These are phyloP conservation scores for Lepus oiostolus DNA, from an alignment of 2,797 vertebrate species.

Conservation along the genomic window DNA sequence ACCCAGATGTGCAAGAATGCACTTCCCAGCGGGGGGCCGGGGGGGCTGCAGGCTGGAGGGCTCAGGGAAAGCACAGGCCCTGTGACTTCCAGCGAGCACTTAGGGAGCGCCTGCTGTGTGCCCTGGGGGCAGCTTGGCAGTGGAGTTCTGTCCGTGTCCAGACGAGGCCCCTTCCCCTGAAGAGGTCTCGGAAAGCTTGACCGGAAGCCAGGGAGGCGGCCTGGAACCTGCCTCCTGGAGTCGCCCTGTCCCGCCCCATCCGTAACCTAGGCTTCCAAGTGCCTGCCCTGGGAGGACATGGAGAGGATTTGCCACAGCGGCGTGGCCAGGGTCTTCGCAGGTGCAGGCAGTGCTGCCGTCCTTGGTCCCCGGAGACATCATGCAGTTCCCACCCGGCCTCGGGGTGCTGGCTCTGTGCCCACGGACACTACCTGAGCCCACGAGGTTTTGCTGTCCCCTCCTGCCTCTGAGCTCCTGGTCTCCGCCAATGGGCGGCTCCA, in stretches of 20 bases:
- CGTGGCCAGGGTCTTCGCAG: not conserved
- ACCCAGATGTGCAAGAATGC: too few species aligned
- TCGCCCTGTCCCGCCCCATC: not conserved
- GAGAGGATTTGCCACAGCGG: rapidly evolving
- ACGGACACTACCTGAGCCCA: too few species aligned
- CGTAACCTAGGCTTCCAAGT: not conserved
- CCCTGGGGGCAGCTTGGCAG: not conserved
- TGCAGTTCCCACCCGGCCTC: too few species aligned
- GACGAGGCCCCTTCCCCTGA: not conserved
- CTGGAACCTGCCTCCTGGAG: not conserved
- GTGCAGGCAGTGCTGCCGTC: rapidly evolving
- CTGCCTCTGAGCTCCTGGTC: too few species aligned
- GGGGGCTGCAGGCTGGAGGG: not conserved
- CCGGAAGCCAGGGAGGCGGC: not conserved
- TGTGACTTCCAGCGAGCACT: not conserved
- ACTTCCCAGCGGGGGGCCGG: too few species aligned
- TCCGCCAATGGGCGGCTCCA: too few species aligned
- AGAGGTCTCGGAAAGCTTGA: not conserved
- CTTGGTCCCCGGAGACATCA: not conserved
- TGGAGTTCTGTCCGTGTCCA: rapidly evolving
- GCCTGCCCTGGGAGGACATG: rapidly evolving
- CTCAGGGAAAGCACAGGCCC: too few species aligned
- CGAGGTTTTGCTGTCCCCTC: too few species aligned
- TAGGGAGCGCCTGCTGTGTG: not conserved
- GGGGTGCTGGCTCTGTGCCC: too few species aligned